Percentiles rank a stretch among this genome's conserved stretches.
Conservation (phyloP, 1,140 invertebrate genomes). For the Pseudoatta argentina region DNA sequence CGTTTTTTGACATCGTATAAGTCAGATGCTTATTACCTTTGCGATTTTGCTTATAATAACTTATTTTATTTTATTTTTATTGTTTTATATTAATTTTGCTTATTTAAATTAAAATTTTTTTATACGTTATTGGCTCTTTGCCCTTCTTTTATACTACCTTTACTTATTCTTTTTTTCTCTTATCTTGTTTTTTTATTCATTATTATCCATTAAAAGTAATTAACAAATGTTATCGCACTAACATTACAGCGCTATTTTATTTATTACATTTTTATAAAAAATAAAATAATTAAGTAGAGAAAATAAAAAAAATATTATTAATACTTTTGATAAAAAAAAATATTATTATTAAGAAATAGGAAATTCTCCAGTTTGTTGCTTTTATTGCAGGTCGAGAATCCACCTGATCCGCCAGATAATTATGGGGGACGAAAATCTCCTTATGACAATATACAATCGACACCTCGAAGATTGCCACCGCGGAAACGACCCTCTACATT, state of each 20-base stretch:
- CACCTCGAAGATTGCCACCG: conserved; percentile 79
- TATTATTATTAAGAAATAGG: no score
- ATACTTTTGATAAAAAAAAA: no score
- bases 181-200: background rate
- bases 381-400: conserved; percentile 81
- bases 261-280: background rate
- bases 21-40: no score
- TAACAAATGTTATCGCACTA: background rate
- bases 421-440: conserved; percentile 87
- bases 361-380: background rate
- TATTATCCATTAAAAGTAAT: background rate
- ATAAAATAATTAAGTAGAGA: background rate
- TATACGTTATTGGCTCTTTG: no score
- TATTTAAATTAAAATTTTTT: no score
- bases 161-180: background rate
- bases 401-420: conserved; percentile 81
- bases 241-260: background rate
- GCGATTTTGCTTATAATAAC: no score
- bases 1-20: no score
- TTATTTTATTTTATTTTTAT: no score
- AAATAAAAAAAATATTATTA: no score
- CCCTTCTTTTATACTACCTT: no score
- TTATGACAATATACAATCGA: conserved; percentile 89
- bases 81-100: no score
- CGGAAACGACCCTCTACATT: conserved; percentile 82